phyloP scores from a whole-genome alignment of 2,797 vertebrate genomes.

The Phoeniculus purpureus region DNA sequence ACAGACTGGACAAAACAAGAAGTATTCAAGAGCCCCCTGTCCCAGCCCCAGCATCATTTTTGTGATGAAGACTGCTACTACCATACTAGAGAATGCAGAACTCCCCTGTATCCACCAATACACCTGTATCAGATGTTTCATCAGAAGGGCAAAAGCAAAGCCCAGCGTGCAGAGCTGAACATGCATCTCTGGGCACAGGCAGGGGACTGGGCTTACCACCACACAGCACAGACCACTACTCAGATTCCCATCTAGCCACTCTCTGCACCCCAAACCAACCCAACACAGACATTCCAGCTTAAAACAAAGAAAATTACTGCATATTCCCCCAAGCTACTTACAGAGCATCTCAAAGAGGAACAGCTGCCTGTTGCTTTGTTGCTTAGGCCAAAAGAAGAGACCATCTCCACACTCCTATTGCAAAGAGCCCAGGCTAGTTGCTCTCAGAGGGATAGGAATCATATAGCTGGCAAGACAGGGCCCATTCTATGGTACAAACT shows the following conservation, averaged over 20 bases:
- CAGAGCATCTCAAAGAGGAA: not conserved
- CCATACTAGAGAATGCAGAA: not conserved
- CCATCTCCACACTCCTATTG: fast-evolving
- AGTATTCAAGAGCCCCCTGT: not conserved
- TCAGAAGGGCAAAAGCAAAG: not conserved
- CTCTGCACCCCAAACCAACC: not conserved
- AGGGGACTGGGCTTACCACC: not conserved
- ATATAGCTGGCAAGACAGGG: not conserved
- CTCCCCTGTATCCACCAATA: not conserved
- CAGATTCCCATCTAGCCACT: not conserved
- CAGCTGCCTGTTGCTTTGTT: not conserved
- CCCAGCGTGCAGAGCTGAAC: not conserved
- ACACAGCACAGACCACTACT: too few relatives aligned
- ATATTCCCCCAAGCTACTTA: not conserved
- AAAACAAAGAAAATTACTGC: not conserved
- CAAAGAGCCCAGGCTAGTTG: fast-evolving
- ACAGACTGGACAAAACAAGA: not conserved
- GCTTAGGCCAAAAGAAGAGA: not conserved
- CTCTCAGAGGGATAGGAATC: fast-evolving
- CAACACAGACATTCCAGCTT: not conserved
- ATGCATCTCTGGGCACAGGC: fast-evolving
- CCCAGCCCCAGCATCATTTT: not conserved
- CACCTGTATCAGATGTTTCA: not conserved
- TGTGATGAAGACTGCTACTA: not conserved
- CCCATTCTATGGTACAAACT: not conserved